Evolutionary conservation across 2,888 invertebrate genomes (phyloP).

Genomic region (Saturnia japonica): DNA sequence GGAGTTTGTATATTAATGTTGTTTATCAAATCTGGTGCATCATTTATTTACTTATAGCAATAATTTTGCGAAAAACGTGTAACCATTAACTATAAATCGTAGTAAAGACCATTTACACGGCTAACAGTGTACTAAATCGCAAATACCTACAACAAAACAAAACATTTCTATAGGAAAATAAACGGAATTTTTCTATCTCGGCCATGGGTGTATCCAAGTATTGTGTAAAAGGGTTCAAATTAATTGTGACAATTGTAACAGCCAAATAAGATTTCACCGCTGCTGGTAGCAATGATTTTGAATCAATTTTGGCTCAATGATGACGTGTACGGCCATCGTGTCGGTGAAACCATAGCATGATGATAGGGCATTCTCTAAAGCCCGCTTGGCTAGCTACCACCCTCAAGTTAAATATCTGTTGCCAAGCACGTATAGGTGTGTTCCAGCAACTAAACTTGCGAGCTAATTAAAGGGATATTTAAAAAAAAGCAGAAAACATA

Average conservation of each 20-base stretch:
- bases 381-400: no score
- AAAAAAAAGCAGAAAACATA: neutral
- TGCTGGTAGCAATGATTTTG: neutral
- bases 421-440: no score
- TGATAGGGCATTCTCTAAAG: no score
- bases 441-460: no score
- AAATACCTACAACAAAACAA: slow-evolving; percentile 10
- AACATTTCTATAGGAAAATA: slow-evolving; percentile 6
- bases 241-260: neutral
- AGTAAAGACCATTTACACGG: neutral
- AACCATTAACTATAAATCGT: slow-evolving; percentile 1
- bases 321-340: no score
- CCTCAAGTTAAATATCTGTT: no score
- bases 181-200: neutral
- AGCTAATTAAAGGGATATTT: no score
- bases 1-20: no score
- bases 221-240: neutral
- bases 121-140: slow-evolving; percentile 5
- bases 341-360: no score
- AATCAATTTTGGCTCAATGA: no score
- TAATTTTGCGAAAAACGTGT: neutral
- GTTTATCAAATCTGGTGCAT: no score
- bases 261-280: neutral
- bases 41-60: neutral
- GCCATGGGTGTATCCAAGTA: neutral